Base-by-base conservation (phyloP, 2,797 vertebrate species). In the Peromyscus attwateri region DNA sequence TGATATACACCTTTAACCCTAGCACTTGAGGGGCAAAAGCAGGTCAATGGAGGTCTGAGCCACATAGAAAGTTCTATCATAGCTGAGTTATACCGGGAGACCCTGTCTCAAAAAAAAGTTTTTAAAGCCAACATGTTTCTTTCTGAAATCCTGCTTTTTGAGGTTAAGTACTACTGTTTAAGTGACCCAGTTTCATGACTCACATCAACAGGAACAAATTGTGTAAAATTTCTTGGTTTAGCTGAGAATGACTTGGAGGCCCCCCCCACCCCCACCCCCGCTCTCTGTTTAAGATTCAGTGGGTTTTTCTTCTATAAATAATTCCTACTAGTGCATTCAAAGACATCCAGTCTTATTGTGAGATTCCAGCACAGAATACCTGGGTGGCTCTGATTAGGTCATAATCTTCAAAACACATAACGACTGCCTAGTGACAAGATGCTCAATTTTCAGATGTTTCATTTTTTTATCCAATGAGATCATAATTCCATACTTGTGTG, bases 371-470 rank as follows among this genome's bases (percentile, higher is more conserved):
- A 40, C 23, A 96, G 90, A 93, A 93, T 87, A 92, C 52, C 76
- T 96, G 60, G 29, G 77, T 95, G 71, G 83, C n/a, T 92, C 77
- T 91, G 90, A 96, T 94, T 88, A 97, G 96, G 60, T 91, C 83
- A 68, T 91, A 87, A 73, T 88, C 66, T 94, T 95, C 52, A 98
- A 96, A 97, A 89, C 37, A n/a, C 76, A 29, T 40, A 79, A 49
- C 6, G 40, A 95, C 87, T 80, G 60, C 80, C 60, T 73, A 40
- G 62, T 94, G 95, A 97, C 52, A 80, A 81, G 79, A 94, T 52
- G 62, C 46, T 97, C 85, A 68, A 19, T 91, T 79, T 85, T 95
- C 89, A 92, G 57, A 87, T 87, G 31, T 87, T 84, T 46, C 19
- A 11, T 81, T 82, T 80, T 37, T 75, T 6, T 88, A 37, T 66